A percentile compares a stretch with the other conserved stretches of the same genome.
phyloP scores from a whole-genome alignment of 2,888 invertebrate species.

The Mesoligia furuncula region DNA sequence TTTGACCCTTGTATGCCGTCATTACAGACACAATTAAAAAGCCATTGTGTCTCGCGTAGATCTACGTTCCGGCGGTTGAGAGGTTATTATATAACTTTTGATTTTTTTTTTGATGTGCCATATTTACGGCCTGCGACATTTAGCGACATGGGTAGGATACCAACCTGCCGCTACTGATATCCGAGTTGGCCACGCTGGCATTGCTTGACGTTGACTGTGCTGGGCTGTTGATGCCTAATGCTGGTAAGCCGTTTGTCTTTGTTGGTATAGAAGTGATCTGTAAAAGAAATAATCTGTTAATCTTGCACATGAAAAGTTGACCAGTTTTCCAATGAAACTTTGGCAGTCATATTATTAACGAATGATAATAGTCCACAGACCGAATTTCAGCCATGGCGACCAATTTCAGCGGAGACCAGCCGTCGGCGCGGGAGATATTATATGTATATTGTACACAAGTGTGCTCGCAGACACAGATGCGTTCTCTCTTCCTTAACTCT shows the following conservation, averaged over 20 bases:
- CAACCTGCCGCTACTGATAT: slow-evolving; percentile 88
- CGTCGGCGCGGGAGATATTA: no score
- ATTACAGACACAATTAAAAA: no score
- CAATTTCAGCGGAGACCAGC: no score
- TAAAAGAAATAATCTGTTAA: slow-evolving; percentile 17
- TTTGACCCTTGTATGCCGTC: no score
- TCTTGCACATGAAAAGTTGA: background rate
- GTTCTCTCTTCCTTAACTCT: no score
- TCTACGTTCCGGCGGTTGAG: no score
- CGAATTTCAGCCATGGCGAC: no score
- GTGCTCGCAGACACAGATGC: no score
- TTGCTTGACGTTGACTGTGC: slow-evolving; percentile 81
- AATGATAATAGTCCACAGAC: no score
- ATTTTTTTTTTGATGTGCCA: background rate
- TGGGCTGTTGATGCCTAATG: slow-evolving; percentile 74
- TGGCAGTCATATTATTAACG: background rate
- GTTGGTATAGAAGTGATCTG: slow-evolving; percentile 87
- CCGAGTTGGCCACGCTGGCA: slow-evolving; percentile 85
- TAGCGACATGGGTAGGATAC: slow-evolving; percentile 53
- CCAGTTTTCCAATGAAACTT: background rate
- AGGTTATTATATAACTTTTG: no score
- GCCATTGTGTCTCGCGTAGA: no score
- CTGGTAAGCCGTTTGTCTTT: slow-evolving; percentile 78
- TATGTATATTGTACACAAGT: no score
- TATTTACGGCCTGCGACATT: background rate